Conservation (phyloP, 2,888 invertebrate genomes). For the Sthenelais limicola region DNA sequence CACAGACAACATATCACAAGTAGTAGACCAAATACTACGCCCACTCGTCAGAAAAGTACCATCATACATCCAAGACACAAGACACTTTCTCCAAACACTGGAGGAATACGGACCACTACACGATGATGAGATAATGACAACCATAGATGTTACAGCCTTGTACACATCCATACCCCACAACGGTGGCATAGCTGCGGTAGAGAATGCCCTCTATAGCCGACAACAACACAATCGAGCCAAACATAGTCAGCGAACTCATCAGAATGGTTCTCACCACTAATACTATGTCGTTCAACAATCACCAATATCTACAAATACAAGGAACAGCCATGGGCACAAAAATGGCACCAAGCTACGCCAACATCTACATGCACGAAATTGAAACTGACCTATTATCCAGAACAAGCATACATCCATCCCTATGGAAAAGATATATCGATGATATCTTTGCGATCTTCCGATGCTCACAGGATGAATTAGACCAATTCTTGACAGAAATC, state of each 20-base stretch:
- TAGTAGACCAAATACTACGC: background rate
- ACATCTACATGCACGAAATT: background rate
- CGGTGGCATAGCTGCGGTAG: background rate
- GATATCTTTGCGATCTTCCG: slow-evolving; percentile 1
- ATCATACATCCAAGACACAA: background rate
- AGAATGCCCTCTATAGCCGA: background rate
- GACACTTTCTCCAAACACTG: background rate
- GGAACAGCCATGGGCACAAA: slow-evolving; percentile 17
- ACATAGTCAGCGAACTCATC: background rate
- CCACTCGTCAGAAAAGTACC: background rate
- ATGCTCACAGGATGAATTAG: slow-evolving; percentile 11
- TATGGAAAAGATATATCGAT: background rate
- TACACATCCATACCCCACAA: slow-evolving; percentile 16
- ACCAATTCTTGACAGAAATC: background rate
- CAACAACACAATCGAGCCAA: background rate
- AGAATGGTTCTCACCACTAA: background rate
- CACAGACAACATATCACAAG: background rate
- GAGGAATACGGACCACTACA: no score
- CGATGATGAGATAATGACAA: background rate
- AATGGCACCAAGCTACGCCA: slow-evolving; percentile 10
- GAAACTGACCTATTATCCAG: background rate
- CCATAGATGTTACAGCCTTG: slow-evolving; percentile 4
- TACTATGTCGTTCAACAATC: background rate
- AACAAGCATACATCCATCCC: background rate
- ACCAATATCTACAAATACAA: background rate